phyloP scores from a whole-genome alignment of 2,113 vertebrate genomes.

The Melierax canorus region DNA sequence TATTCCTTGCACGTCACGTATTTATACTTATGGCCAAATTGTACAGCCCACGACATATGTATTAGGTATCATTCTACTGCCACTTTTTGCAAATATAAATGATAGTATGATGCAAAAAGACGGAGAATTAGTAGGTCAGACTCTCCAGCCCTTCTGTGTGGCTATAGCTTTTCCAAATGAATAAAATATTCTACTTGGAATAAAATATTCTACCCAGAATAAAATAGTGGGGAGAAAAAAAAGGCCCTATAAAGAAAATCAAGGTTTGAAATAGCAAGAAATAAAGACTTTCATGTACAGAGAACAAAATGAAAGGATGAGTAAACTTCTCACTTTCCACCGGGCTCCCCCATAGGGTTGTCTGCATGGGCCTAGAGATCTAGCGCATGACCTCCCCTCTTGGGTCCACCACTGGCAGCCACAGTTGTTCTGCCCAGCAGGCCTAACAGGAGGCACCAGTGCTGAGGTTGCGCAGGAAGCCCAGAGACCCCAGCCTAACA shows the following conservation, averaged over 20 bases:
- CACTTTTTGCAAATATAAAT: background rate
- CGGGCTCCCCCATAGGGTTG: too few species aligned
- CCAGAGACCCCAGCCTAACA: background rate
- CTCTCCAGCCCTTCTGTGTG: background rate
- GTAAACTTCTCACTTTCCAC: background rate
- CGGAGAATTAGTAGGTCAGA: background rate
- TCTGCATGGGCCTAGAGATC: too few species aligned
- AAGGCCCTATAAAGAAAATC: background rate
- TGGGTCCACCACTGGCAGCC: background rate
- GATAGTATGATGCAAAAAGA: background rate
- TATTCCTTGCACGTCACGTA: background rate
- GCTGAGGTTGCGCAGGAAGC: too few species aligned
- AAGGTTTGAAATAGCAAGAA: background rate
- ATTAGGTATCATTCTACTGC: background rate
- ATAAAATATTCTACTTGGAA: background rate
- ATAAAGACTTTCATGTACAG: background rate
- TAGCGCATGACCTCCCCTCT: fast-evolving
- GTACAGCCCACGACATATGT: background rate
- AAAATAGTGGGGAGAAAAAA: background rate
- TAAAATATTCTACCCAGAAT: background rate
- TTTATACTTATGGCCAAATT: background rate
- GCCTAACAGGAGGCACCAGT: background rate
- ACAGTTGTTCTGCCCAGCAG: background rate
- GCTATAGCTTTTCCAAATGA: background rate
- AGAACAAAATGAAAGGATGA: background rate